These are phyloP conservation scores for Habropoda laboriosa DNA, from an alignment of 1,140 invertebrate genomes.

Conservation along the genomic window DNA sequence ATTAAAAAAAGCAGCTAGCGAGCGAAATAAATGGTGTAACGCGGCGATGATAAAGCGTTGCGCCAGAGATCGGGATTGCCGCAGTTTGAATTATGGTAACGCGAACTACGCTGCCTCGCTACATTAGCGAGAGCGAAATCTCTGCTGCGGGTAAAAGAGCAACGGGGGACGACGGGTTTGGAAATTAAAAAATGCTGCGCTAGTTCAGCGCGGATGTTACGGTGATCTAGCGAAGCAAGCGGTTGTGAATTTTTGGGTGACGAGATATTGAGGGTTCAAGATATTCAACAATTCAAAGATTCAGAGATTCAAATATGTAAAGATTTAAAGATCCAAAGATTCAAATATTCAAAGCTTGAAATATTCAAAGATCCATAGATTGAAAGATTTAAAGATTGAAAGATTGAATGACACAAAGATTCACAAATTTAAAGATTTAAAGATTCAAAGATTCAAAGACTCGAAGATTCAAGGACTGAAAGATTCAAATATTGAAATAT, in stretches of 20 bases:
- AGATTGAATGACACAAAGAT: background rate
- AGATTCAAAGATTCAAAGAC: background rate
- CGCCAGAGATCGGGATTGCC: slow-evolving; percentile 41
- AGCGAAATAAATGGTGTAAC: slow-evolving; percentile 41
- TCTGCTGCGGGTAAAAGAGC: background rate
- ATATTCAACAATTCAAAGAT: background rate
- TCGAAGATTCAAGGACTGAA: background rate
- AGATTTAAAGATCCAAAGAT: background rate
- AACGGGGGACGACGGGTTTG: too few relatives aligned
- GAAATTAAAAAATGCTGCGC: too few relatives aligned
- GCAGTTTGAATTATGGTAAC: slow-evolving; percentile 44
- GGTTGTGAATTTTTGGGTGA: too few relatives aligned
- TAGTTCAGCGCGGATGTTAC: too few relatives aligned
- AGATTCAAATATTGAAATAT: too few relatives aligned
- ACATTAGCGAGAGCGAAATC: background rate
- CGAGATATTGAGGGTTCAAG: background rate
- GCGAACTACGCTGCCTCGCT: slow-evolving; percentile 9
- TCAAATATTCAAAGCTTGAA: background rate
- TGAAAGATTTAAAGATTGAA: background rate
- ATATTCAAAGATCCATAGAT: too few relatives aligned
- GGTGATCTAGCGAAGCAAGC: too few relatives aligned
- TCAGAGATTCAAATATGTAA: background rate
- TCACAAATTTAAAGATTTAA: background rate
- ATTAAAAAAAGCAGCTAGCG: slow-evolving; percentile 41
- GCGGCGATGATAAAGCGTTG: slow-evolving; percentile 38